Percentiles rank a stretch among this genome's conserved stretches.
Evolutionary conservation across 2,797 vertebrate species (phyloP).

Genomic region (Lutjanus argentimaculatus): DNA sequence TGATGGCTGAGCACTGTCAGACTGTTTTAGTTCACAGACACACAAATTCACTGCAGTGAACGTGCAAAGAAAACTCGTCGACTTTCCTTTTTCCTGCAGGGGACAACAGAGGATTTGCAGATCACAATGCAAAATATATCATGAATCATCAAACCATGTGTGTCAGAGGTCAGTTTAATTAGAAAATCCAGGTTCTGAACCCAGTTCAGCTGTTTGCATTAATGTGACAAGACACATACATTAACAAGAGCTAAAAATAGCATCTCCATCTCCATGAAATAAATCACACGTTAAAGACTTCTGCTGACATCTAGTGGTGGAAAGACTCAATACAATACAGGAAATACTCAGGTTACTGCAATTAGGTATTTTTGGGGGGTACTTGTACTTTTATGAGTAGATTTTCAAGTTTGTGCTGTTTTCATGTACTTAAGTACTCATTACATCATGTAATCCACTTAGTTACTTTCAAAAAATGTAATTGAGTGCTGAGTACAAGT

Average conservation of each 20-base stretch:
- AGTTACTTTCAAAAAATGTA: too few species aligned
- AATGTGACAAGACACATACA: not conserved
- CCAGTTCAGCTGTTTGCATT: not conserved
- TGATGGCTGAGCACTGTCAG: not conserved
- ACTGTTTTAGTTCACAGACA: not conserved
- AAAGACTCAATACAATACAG: too few species aligned
- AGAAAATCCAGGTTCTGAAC: not conserved
- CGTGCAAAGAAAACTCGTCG: not conserved
- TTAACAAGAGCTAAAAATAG: conserved; percentile 22
- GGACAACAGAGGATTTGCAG: not conserved
- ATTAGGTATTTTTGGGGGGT: too few species aligned
- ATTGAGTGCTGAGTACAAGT: too few species aligned
- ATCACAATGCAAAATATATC: not conserved
- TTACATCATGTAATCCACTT: too few species aligned
- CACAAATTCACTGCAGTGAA: not conserved
- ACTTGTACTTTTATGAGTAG: too few species aligned
- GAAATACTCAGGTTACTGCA: too few species aligned
- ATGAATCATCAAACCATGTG: not conserved
- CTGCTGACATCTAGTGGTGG: conserved; percentile 56
- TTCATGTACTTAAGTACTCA: too few species aligned
- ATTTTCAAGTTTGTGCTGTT: too few species aligned
- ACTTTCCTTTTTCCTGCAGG: not conserved
- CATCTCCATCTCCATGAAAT: not conserved
- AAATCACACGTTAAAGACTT: not conserved
- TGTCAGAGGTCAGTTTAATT: not conserved